phyloP scores from a whole-genome alignment of 2,113 vertebrate genomes.

The Hypomesus transpacificus region DNA sequence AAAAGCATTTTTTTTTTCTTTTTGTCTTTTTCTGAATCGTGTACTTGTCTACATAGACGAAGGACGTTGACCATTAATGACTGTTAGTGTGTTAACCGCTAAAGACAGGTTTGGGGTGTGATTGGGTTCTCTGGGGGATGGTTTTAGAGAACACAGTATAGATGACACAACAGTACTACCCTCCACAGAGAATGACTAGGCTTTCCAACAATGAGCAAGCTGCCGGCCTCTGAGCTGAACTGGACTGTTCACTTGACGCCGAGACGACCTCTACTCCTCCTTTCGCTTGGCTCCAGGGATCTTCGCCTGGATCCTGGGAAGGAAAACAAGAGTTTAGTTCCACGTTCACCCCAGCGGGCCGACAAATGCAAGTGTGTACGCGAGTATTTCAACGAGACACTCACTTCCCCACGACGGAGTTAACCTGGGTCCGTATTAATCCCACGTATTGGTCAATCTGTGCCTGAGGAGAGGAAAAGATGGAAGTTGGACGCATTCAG shows the following conservation, averaged over 20 bases:
- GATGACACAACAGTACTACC: constrained; percentile 75
- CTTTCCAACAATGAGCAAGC: constrained; percentile 66
- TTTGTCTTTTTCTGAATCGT: constrained; percentile 75
- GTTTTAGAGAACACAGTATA: constrained; percentile 75
- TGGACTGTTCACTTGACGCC: constrained; percentile 42
- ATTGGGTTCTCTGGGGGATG: constrained; percentile 65
- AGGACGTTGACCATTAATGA: constrained; percentile 43
- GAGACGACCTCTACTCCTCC: constrained; percentile 78
- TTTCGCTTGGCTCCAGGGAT: constrained; percentile 97
- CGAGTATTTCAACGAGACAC: constrained; percentile 50
- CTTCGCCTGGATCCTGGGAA: constrained; percentile 92
- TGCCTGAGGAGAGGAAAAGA: constrained; percentile 71
- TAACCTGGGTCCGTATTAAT: constrained; percentile 93
- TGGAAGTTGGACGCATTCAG: neutral
- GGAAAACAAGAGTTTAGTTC: too few relatives aligned
- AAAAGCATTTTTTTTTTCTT: constrained; percentile 78
- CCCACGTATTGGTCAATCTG: constrained; percentile 98
- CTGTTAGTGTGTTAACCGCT: constrained; percentile 62
- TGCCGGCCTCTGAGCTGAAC: constrained; percentile 54
- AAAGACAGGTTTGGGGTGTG: constrained; percentile 57
- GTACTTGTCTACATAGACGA: constrained; percentile 77
- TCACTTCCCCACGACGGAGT: constrained; percentile 95
- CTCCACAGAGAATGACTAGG: constrained; percentile 68
- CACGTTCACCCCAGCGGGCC: too few relatives aligned
- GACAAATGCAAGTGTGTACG: too few relatives aligned